Base-by-base conservation (phyloP, 2,113 vertebrate species). In the Cynopterus brachyotis region DNA sequence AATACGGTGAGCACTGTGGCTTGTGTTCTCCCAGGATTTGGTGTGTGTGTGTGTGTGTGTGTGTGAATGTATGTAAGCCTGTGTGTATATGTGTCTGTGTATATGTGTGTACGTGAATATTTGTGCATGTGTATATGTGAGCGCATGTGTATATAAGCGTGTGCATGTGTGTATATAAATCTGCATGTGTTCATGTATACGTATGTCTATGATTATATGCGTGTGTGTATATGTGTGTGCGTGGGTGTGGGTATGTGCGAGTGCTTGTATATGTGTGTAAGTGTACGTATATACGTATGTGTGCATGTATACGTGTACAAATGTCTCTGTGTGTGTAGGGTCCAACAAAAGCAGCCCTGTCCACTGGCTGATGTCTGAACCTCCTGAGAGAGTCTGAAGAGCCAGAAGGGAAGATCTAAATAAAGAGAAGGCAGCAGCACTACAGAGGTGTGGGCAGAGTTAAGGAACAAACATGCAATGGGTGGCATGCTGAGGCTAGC, bases 291-390 rank as follows among this genome's bases (percentile, higher is more conserved):
- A 10, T 2, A 10, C 4, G 1, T 22, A 9, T 16, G 10, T n/a
- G n/a, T 37, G 5, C 19, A 6, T 26, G 3, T 15, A 3, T 30
- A 11, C 13, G 32, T n/a, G 4, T 40, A 1, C 40, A 1, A 30
- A 16, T 86, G 11, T 30, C 13, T 37, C 9, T 3, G 3, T 35
- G 9, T 64, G n/a, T 30, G 11, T 37, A 40, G 37, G 16, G 13
- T 42, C 55, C 60, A 72, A 37, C 45, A 42, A 62, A 91, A 50
- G 69, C 26, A 75, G 30, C 19, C 17, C 20, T 20, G 28, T 70
- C 62, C 28, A 62, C 64, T 4, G 11, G 24, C 55, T 30, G 30
- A 35, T 6, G 16, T n/a, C 9, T 59, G 72, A 73, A 30, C 40
- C 19, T 76, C 73, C 40, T 26, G 50, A 60, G 79, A 73, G 19